These are phyloP conservation scores for Melanerpes formicivorus DNA, from an alignment of 2,113 vertebrate species.

Conservation along the genomic window DNA sequence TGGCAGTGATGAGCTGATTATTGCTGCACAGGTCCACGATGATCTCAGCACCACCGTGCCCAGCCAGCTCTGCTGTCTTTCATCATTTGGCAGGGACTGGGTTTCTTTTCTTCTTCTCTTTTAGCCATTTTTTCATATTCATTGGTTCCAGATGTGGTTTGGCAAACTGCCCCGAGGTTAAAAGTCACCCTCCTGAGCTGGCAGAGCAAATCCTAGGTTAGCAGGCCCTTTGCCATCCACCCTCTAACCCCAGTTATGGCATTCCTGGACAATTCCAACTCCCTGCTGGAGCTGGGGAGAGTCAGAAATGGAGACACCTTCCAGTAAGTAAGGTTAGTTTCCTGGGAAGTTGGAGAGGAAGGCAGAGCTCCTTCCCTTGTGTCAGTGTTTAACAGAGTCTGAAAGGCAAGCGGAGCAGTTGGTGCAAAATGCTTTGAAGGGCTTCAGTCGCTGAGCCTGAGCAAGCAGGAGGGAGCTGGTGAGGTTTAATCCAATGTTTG, in stretches of 20 bases:
- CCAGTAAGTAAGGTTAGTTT: background rate
- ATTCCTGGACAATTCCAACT: background rate
- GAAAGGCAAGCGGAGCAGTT: background rate
- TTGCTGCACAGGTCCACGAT: background rate
- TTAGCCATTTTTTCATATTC: background rate
- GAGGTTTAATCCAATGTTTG: slow-evolving; percentile 35
- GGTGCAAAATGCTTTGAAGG: slow-evolving; percentile 4
- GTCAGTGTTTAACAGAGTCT: background rate
- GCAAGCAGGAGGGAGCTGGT: background rate
- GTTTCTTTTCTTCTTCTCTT: background rate
- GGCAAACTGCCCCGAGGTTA: slow-evolving; percentile 23
- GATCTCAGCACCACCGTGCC: background rate
- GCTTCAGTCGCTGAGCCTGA: background rate
- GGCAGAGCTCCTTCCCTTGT: background rate
- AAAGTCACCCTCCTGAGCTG: background rate
- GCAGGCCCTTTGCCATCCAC: background rate
- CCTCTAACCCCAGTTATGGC: background rate
- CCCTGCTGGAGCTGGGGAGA: background rate
- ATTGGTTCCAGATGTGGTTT: slow-evolving; percentile 33
- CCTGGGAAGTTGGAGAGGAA: background rate
- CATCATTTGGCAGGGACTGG: background rate
- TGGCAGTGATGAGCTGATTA: background rate
- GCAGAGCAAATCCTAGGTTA: slow-evolving; percentile 6
- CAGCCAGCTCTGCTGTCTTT: background rate
- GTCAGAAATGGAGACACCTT: background rate